phyloP scores from a whole-genome alignment of 2,797 vertebrate species.

The Cryptoblepharus egeriae region DNA sequence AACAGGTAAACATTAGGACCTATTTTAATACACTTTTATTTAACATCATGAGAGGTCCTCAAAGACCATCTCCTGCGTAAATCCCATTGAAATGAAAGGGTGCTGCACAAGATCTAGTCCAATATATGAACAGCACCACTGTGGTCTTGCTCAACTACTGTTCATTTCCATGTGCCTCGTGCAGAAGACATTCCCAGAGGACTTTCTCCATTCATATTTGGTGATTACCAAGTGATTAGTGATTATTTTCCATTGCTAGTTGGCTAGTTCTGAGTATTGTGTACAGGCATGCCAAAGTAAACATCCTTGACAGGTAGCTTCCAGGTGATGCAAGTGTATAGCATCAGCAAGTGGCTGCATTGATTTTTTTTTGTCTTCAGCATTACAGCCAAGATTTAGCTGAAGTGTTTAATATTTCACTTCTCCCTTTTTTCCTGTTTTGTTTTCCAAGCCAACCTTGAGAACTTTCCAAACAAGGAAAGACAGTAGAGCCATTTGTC shows the following conservation, averaged over 20 bases:
- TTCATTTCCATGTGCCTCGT: background rate
- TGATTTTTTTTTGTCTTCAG: conserved; percentile 45
- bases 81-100: background rate
- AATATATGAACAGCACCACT: background rate
- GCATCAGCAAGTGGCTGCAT: background rate
- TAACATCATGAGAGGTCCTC: conserved; percentile 33
- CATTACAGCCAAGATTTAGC: conserved; percentile 43
- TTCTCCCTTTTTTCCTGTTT: conserved; percentile 21
- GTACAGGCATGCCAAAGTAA: conserved; percentile 31
- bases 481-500: conserved; percentile 57
- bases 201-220: background rate
- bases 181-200: background rate
- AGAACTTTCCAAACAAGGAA: conserved; percentile 60
- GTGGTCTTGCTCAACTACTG: background rate
- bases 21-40: conserved; percentile 60
- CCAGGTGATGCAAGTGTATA: conserved; percentile 46
- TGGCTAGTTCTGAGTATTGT: conserved; percentile 48
- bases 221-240: conserved; percentile 56
- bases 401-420: background rate
- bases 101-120: background rate
- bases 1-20: conserved; percentile 68
- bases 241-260: conserved; percentile 60
- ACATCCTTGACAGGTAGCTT: conserved; percentile 52
- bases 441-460: conserved; percentile 45
- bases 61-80: background rate